Evolutionary conservation across 2,888 invertebrate species (phyloP).

Genomic region (Cantharis lateralis): DNA sequence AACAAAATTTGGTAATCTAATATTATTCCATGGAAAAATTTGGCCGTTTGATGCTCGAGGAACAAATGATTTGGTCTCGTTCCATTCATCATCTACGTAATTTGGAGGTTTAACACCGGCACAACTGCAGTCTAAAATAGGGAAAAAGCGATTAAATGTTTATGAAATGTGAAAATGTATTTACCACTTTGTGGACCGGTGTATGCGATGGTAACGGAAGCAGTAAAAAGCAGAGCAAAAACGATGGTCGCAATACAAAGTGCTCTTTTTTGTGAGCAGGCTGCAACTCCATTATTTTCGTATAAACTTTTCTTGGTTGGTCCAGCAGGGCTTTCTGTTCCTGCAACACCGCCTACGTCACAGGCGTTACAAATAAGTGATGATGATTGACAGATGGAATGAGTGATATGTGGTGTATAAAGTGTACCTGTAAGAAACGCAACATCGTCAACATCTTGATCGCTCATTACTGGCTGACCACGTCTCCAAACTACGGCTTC

Average conservation of each 20-base stretch:
- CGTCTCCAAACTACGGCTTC: slow-evolving; percentile 59
- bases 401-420: slow-evolving; percentile 47
- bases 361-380: slow-evolving; percentile 52
- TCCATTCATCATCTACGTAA: slow-evolving; percentile 66
- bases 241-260: slow-evolving; percentile 80
- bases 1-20: slow-evolving; percentile 76
- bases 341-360: slow-evolving; percentile 59
- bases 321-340: slow-evolving; percentile 65
- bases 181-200: slow-evolving; percentile 85
- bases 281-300: slow-evolving; percentile 78
- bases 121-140: slow-evolving; percentile 68
- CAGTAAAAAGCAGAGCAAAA: slow-evolving; percentile 78
- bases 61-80: slow-evolving; percentile 65
- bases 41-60: slow-evolving; percentile 76
- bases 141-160: slow-evolving; percentile 15
- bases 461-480: slow-evolving; percentile 72
- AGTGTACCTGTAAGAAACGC: slow-evolving; percentile 84
- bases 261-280: slow-evolving; percentile 86
- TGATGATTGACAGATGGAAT: slow-evolving; percentile 38
- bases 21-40: slow-evolving; percentile 77
- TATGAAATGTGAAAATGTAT: not conserved
- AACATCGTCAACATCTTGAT: slow-evolving; percentile 90
- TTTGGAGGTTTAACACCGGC: slow-evolving; percentile 68
- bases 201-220: slow-evolving; percentile 87
- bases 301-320: slow-evolving; percentile 70